These are phyloP conservation scores for Felis chaus DNA, from an alignment of 2,113 vertebrate genomes.

Conservation along the genomic window DNA sequence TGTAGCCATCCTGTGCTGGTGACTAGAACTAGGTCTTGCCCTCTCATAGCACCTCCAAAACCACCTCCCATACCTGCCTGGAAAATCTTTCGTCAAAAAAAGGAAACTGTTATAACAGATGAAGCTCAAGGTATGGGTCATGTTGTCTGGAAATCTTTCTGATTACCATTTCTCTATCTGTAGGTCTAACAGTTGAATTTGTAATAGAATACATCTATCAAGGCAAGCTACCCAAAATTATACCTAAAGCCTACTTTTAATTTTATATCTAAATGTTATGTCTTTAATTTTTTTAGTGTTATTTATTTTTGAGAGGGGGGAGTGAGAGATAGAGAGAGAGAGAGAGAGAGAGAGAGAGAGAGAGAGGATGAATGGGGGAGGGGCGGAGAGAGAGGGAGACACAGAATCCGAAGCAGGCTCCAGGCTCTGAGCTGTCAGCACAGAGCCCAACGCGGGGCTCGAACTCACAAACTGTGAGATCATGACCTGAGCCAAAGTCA, in stretches of 20 bases:
- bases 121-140: constrained; percentile 87
- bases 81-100: constrained; percentile 91
- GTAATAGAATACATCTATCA: background rate
- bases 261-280: background rate
- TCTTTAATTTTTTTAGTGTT: background rate
- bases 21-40: constrained; percentile 89
- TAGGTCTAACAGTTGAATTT: background rate
- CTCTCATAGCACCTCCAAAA: constrained; percentile 83
- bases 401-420: too few relatives aligned
- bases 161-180: background rate
- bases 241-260: background rate
- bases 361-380: too few relatives aligned
- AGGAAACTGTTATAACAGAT: constrained; percentile 84
- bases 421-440: too few relatives aligned
- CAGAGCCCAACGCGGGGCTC: too few relatives aligned
- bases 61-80: constrained; percentile 85
- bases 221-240: background rate
- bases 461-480: too few relatives aligned
- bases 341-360: too few relatives aligned
- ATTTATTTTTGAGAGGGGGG: too few relatives aligned
- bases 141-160: background rate
- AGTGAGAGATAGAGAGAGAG: too few relatives aligned
- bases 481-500: too few relatives aligned
- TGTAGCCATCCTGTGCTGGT: constrained; percentile 91
- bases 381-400: too few relatives aligned